phyloP scores from a whole-genome alignment of 2,888 invertebrate genomes.

The Acrobasis repandana region DNA sequence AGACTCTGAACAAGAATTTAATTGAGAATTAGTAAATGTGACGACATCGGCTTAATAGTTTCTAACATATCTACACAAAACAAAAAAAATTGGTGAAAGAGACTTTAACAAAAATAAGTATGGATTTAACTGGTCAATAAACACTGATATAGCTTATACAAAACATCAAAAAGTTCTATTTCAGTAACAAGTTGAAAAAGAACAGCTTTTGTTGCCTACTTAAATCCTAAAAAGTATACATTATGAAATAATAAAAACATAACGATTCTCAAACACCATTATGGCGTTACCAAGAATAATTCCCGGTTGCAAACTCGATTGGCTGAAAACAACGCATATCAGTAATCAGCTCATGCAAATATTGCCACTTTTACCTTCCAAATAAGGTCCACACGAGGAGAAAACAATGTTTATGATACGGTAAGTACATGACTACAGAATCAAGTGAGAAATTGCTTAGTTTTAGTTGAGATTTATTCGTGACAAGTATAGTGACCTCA shows the following conservation, averaged over 20 bases:
- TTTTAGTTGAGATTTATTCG: conserved; percentile 77
- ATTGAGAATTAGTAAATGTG: background rate
- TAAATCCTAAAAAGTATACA: background rate
- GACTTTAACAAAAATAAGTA: too few relatives aligned
- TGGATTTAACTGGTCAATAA: background rate
- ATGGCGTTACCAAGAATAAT: conserved; percentile 65
- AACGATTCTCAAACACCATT: conserved; percentile 58
- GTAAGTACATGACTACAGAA: conserved; percentile 46
- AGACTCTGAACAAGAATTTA: background rate
- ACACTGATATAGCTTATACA: background rate
- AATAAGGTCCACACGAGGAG: conserved; percentile 46
- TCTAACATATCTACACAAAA: too few relatives aligned
- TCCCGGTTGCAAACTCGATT: conserved; percentile 60
- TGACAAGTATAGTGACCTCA: conserved; percentile 54
- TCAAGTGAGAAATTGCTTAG: conserved; percentile 71
- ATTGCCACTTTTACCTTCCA: conserved; percentile 39
- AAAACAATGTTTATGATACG: conserved; percentile 30
- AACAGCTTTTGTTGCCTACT: too few relatives aligned
- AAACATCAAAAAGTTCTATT: too few relatives aligned
- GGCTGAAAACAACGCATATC: conserved; percentile 41
- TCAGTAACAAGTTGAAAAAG: too few relatives aligned
- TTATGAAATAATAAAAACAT: conserved; percentile 50
- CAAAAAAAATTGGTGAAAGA: too few relatives aligned
- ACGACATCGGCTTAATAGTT: too few relatives aligned
- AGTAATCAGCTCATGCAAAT: conserved; percentile 45